These are phyloP conservation scores for Amblyornis subalaris DNA, from an alignment of 2,113 vertebrate species.

Conservation along the genomic window DNA sequence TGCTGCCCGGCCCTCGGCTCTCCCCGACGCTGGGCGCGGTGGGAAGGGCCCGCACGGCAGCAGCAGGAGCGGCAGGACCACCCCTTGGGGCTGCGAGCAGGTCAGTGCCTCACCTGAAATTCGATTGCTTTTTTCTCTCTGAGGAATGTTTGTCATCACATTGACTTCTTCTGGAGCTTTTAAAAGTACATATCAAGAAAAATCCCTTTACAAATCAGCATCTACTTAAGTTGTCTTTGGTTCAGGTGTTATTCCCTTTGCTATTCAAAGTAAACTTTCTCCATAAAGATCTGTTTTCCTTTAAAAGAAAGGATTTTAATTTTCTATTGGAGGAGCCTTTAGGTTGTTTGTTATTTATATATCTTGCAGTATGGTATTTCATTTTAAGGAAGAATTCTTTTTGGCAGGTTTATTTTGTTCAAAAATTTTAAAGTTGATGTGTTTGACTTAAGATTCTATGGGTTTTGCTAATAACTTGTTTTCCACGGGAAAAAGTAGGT, in stretches of 20 bases:
- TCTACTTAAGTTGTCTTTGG: not conserved
- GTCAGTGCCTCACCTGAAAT: not conserved
- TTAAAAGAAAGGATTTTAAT: not conserved
- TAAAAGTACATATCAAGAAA: not conserved
- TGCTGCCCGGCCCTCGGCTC: not conserved
- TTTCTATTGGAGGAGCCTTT: not conserved
- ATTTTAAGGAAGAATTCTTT: not conserved
- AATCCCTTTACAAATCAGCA: not conserved
- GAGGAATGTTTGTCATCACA: fast-evolving
- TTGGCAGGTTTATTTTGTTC: not conserved
- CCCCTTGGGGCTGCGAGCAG: fast-evolving
- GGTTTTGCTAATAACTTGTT: not conserved
- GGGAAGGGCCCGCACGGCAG: fast-evolving
- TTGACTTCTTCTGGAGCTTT: not conserved
- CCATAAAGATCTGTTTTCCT: not conserved
- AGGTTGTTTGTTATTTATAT: not conserved
- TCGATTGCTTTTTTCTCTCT: fast-evolving
- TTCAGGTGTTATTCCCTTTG: not conserved
- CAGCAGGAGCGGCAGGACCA: not conserved
- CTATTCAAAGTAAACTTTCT: not conserved
- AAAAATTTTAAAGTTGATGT: not conserved
- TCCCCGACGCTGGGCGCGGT: fast-evolving
- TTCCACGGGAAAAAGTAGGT: not conserved
- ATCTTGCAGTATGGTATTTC: not conserved
- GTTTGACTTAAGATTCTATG: not conserved